phyloP scores from a whole-genome alignment of 2,888 invertebrate species.

The Sinohyriopsis cumingii region DNA sequence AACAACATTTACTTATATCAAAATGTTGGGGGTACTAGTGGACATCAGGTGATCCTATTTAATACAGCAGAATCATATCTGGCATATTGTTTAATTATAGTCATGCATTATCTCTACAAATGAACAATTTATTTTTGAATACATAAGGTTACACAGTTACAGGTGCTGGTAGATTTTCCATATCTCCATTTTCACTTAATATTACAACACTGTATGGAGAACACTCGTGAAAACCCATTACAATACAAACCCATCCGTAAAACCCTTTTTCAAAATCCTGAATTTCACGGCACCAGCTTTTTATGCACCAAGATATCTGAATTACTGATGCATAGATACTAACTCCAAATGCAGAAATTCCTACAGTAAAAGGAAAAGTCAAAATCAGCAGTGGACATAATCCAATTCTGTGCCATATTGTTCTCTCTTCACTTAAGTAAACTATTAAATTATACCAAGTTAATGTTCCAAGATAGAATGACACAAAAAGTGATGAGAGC shows the following conservation, averaged over 20 bases:
- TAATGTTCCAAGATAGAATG: constrained; percentile 83
- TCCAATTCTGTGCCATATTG: constrained; percentile 78
- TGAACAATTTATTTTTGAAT: too few relatives aligned
- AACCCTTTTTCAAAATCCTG: constrained; percentile 85
- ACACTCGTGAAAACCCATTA: constrained; percentile 80
- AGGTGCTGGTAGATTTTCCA: constrained; percentile 13
- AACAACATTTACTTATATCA: too few relatives aligned
- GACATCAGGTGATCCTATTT: too few relatives aligned
- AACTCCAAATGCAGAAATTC: constrained; percentile 79
- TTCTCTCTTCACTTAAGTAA: constrained; percentile 80
- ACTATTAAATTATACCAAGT: constrained; percentile 85
- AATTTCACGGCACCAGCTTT: constrained; percentile 82
- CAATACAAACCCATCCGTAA: constrained; percentile 84
- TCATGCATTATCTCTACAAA: too few relatives aligned
- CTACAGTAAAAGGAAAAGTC: constrained; percentile 81
- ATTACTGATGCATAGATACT: constrained; percentile 80
- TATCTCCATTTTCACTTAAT: constrained; percentile 48
- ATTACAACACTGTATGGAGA: constrained; percentile 84
- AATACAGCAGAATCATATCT: too few relatives aligned
- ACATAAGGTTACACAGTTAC: too few relatives aligned
- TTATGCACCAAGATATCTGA: constrained; percentile 81
- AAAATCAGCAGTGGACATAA: constrained; percentile 81
- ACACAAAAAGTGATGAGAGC: constrained; percentile 79
- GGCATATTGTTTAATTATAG: too few relatives aligned
- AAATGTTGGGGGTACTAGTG: too few relatives aligned